Percentiles rank a stretch among this genome's conserved stretches.
phyloP scores from a whole-genome alignment of 1,140 invertebrate species.

The Vollenhovia emeryi region DNA sequence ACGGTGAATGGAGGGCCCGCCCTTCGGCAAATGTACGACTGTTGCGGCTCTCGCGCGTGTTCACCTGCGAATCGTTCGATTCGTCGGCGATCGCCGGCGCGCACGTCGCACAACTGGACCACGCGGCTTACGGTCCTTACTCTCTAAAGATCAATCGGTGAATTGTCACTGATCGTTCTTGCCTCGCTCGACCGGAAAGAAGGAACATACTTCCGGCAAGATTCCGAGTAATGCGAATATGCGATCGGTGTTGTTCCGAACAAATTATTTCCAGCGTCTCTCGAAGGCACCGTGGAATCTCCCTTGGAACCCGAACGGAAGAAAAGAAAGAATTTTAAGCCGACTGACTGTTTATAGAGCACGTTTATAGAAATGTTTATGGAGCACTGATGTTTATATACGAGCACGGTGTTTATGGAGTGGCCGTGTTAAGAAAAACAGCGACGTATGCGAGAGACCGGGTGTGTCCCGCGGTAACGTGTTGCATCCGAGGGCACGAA shows the following conservation, averaged over 20 bases:
- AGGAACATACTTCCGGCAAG: too few species aligned
- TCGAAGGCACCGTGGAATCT: background rate
- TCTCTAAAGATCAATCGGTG: too few species aligned
- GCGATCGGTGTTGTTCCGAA: too few species aligned
- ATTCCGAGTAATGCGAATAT: background rate
- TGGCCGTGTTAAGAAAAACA: background rate
- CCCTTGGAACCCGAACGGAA: background rate
- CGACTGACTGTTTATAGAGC: background rate
- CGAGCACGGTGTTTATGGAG: background rate
- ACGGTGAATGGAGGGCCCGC: background rate
- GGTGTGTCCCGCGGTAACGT: background rate
- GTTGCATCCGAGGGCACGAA: slow-evolving; percentile 8
- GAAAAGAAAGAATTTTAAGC: background rate
- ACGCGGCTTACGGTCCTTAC: background rate
- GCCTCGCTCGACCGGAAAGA: background rate
- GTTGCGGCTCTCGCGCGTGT: too few species aligned
- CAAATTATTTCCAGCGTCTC: background rate
- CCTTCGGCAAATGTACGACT: background rate
- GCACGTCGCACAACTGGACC: background rate
- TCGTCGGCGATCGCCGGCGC: background rate
- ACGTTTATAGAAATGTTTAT: background rate
- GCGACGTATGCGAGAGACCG: background rate
- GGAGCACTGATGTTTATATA: background rate
- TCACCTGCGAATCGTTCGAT: background rate
- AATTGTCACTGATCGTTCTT: too few species aligned